Conservation (phyloP, 2,113 vertebrate genomes). For the Cairina moschata region DNA sequence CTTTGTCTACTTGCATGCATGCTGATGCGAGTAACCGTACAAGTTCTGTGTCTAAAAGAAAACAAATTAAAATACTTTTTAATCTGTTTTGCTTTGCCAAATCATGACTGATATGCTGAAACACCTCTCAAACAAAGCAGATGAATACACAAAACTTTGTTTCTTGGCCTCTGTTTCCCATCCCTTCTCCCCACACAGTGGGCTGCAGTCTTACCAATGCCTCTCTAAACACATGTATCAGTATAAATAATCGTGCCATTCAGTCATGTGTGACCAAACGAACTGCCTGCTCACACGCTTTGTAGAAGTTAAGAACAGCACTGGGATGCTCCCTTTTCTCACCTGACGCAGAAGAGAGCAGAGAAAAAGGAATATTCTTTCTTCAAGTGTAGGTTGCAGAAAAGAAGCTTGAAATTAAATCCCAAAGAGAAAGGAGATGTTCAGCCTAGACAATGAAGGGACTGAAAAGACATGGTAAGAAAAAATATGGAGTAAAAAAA, state of each 20-base stretch:
- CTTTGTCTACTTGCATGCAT: conserved; percentile 95
- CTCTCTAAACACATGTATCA: neutral
- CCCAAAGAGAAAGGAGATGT: conserved; percentile 46
- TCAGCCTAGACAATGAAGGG: conserved; percentile 35
- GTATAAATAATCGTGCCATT: neutral
- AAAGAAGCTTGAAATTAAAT: conserved; percentile 51
- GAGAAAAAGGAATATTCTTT: conserved; percentile 43
- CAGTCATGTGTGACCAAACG: neutral
- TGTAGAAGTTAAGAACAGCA: neutral
- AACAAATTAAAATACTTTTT: neutral
- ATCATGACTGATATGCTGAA: neutral
- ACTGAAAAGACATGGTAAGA: conserved; percentile 33
- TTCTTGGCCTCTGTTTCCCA: neutral
- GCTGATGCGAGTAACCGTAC: conserved; percentile 94
- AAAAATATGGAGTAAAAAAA: neutral
- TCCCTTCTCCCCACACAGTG: neutral
- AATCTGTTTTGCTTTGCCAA: neutral
- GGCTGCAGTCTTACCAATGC: neutral
- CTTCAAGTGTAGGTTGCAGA: conserved; percentile 29
- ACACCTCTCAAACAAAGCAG: neutral
- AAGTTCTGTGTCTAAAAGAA: conserved; percentile 90
- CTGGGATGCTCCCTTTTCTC: conserved; percentile 32
- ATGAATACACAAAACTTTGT: neutral
- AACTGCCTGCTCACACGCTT: neutral
- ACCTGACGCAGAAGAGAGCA: conserved; percentile 57